A percentile compares a stretch with the other conserved stretches of the same genome.
Evolutionary conservation across 1,140 invertebrate species (phyloP).

Genomic region (Maniola jurtina): DNA sequence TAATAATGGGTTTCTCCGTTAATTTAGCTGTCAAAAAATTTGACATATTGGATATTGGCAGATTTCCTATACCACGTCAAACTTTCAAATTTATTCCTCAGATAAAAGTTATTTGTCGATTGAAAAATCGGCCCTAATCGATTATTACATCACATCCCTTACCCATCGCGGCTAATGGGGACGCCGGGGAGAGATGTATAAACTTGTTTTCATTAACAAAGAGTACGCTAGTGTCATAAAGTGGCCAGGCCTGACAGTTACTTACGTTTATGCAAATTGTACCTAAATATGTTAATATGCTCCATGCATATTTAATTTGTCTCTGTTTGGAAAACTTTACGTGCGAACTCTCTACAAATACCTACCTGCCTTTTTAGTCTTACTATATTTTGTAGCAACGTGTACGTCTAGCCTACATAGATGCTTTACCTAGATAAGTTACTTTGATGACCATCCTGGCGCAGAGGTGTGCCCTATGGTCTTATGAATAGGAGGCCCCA

Average conservation of each 20-base stretch:
- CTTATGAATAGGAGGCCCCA: no score
- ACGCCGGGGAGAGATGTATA: slow-evolving; percentile 37
- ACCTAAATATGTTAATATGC: slow-evolving; percentile 40
- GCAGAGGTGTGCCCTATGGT: no score
- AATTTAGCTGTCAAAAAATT: no score
- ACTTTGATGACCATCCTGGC: no score
- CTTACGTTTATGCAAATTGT: slow-evolving; percentile 44
- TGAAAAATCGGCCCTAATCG: no score
- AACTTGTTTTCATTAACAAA: slow-evolving; percentile 57
- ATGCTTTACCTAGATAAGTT: no score
- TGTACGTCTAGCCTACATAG: neutral
- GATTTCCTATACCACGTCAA: no score
- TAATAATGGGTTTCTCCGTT: no score
- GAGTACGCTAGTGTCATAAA: slow-evolving; percentile 48
- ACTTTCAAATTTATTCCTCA: no score
- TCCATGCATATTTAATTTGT: slow-evolving; percentile 37
- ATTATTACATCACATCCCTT: no score
- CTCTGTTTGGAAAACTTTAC: slow-evolving; percentile 24
- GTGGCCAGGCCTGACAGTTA: slow-evolving; percentile 40
- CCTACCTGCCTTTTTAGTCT: neutral
- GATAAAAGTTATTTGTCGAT: no score
- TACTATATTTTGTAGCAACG: neutral
- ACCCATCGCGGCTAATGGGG: slow-evolving; percentile 39
- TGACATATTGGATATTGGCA: no score
- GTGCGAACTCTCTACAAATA: slow-evolving; percentile 7